phyloP scores from a whole-genome alignment of 2,113 vertebrate species.

The Phalacrocorax carbo region DNA sequence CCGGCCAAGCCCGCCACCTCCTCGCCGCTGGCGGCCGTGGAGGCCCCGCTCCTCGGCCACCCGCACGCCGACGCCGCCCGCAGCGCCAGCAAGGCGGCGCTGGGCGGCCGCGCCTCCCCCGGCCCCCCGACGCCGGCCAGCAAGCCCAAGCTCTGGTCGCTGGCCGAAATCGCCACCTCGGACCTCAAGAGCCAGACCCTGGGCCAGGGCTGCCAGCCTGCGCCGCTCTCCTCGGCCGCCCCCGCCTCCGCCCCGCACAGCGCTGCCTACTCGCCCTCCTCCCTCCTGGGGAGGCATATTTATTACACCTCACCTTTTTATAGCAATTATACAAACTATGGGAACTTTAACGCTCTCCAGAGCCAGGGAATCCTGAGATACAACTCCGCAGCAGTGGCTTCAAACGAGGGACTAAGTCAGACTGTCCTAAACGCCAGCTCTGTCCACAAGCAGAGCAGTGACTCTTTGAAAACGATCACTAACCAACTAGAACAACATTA shows the following conservation, averaged over 20 bases:
- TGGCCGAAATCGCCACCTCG: slow-evolving; percentile 98
- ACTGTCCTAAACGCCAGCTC: slow-evolving; percentile 77
- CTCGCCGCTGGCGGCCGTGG: slow-evolving; percentile 79
- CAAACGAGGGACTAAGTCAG: slow-evolving; percentile 83
- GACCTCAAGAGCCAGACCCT: slow-evolving; percentile 88
- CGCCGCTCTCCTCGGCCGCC: slow-evolving; percentile 79
- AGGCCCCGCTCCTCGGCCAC: slow-evolving; percentile 84
- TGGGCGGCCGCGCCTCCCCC: slow-evolving; percentile 81
- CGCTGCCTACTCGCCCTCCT: slow-evolving; percentile 87
- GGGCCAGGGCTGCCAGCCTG: slow-evolving; percentile 77
- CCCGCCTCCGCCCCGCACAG: slow-evolving; percentile 81
- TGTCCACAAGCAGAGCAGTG: slow-evolving; percentile 84
- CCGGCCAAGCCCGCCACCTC: no score
- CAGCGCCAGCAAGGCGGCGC: slow-evolving; percentile 77
- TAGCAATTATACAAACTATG: slow-evolving; percentile 96
- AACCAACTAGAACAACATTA: slow-evolving; percentile 88
- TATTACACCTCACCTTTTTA: slow-evolving; percentile 99
- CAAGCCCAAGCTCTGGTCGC: slow-evolving; percentile 96
- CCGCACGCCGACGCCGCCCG: slow-evolving; percentile 80
- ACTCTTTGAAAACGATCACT: slow-evolving; percentile 85
- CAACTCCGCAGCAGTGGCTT: slow-evolving; percentile 81
- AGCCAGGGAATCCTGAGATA: slow-evolving; percentile 95
- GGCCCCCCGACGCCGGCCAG: slow-evolving; percentile 80
- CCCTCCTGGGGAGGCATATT: slow-evolving; percentile 94
- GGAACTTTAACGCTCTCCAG: slow-evolving; percentile 94